Conservation (phyloP, 1,140 invertebrate species). For the Drosophila baimaii region DNA sequence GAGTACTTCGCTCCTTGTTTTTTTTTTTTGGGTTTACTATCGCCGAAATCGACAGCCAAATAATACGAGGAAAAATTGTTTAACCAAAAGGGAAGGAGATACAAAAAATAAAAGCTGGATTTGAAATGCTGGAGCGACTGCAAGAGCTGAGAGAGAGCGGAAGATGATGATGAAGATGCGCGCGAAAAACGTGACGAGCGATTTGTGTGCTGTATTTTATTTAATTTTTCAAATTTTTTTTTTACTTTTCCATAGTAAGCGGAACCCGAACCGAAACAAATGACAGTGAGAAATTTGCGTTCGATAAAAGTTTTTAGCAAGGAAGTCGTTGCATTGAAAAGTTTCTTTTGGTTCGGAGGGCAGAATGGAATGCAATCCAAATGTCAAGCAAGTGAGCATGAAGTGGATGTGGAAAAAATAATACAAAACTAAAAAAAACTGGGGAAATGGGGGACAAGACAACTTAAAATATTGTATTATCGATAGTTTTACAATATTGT, state of each 20-base stretch:
- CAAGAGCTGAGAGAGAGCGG: constrained; percentile 9
- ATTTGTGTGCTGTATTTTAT: constrained; percentile 49
- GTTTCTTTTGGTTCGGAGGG: constrained; percentile 11
- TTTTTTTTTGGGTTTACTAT: constrained; percentile 43
- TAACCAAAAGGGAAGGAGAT: constrained; percentile 21
- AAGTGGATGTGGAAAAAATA: background rate
- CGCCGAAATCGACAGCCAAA: constrained; percentile 59
- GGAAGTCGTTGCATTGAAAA: constrained; percentile 31
- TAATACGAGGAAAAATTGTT: constrained; percentile 57
- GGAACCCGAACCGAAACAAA: constrained; percentile 44
- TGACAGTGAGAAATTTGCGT: constrained; percentile 71
- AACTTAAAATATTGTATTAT: constrained; percentile 66
- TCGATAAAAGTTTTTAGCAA: constrained; percentile 30
- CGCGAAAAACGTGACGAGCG: constrained; percentile 73
- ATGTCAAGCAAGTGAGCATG: constrained; percentile 30
- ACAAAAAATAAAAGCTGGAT: constrained; percentile 22
- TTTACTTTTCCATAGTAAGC: constrained; percentile 8
- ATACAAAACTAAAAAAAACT: background rate
- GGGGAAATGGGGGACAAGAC: constrained; percentile 17
- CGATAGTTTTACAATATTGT: constrained; percentile 73
- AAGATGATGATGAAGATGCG: constrained; percentile 73
- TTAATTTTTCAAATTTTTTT: constrained; percentile 32
- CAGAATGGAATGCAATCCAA: constrained; percentile 52
- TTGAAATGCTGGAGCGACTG: constrained; percentile 7
- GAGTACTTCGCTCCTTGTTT: constrained; percentile 5